These are phyloP conservation scores for Apostichopus leukothele DNA, from an alignment of 53 echinoderm and acorn worm genomes.

Conservation along the genomic window DNA sequence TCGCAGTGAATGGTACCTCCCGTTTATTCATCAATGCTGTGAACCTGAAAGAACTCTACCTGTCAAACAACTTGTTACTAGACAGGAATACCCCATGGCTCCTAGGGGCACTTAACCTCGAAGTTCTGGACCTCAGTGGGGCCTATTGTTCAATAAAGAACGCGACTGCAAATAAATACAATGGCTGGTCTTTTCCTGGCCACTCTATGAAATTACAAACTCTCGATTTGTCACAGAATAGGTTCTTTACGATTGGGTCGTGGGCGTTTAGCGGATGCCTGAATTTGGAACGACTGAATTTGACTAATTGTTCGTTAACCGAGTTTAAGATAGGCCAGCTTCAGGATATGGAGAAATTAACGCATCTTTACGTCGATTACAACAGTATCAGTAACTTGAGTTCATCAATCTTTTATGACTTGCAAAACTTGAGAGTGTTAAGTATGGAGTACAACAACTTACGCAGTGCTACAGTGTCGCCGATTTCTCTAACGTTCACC, in stretches of 20 bases:
- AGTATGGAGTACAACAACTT: conserved; percentile 28
- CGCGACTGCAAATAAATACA: not conserved
- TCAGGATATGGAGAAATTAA: conserved; percentile 34
- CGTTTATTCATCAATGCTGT: conserved; percentile 14
- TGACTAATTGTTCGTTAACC: conserved; percentile 34
- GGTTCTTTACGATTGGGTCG: not conserved
- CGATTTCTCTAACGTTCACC: not conserved
- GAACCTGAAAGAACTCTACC: not conserved
- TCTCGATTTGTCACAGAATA: conserved; percentile 32
- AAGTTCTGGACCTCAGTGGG: conserved; percentile 14
- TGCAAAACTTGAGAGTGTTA: not conserved
- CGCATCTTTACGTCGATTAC: conserved; percentile 13
- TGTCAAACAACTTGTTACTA: conserved; percentile 17
- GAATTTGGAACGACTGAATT: conserved; percentile 23
- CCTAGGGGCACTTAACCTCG: conserved; percentile 17
- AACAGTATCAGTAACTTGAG: conserved; percentile 24
- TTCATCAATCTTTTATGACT: conserved; percentile 1
- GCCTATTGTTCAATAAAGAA: conserved; percentile 27
- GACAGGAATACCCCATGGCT: conserved; percentile 27
- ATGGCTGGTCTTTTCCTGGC: conserved; percentile 39
- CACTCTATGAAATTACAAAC: not conserved
- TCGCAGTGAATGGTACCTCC: not conserved
- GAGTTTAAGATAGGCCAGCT: conserved; percentile 24
- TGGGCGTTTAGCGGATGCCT: conserved; percentile 31
- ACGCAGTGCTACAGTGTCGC: not conserved